Evolutionary conservation across 37 sponge, comb jelly and placozoan species (phyloP), one percentile per base, ranked within the genome.

Genomic region (Spongilla lacustris): DNA sequence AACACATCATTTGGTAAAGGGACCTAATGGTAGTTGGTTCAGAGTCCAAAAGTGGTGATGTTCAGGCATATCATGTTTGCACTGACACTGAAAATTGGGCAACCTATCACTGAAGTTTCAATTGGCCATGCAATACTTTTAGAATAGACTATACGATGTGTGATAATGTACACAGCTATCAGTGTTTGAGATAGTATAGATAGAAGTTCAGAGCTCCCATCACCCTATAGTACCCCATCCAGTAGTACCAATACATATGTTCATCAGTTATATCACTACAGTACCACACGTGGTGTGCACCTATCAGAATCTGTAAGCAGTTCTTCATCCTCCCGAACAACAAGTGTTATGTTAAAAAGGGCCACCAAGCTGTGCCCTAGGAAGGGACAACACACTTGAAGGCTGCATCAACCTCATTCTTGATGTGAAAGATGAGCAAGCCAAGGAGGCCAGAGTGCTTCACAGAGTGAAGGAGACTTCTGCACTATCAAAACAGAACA

Each of bases 191-290:
- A n/a, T n/a, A n/a, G n/a, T n/a, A n/a, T n/a, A n/a, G n/a, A n/a
- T n/a, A n/a, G 67, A 88, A 85, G 66, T 94, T 94, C 82, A 94
- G 72, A 12, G 72, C 83, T 34, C 84, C 82, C 94, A 94, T 85
- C 24, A 90, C 29, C 34, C 93, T 93, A 50, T n/a, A 71, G 23
- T 13, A 5, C 75, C 6, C 8, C 27, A 2, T 28, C 4, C 50
- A 23, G n/a, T 0, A 28, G 29, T 49, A 11, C 33, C 30, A 27
- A 24, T 50, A 31, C 31, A 13, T 30, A 32, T 30, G 68, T 1
- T 10, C 4, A n/a, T n/a, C n/a, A n/a, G n/a, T 50, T 41, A 41
- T 2, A 41, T 22, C 38, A 23, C 48, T 36, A 26, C 37, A 36
- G 23, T 13, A 19, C 27, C 24, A 36, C 37, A 21, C 11, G 34